Evolutionary conservation across 2,113 vertebrate genomes (phyloP).

Genomic region (Acanthisitta chloris): DNA sequence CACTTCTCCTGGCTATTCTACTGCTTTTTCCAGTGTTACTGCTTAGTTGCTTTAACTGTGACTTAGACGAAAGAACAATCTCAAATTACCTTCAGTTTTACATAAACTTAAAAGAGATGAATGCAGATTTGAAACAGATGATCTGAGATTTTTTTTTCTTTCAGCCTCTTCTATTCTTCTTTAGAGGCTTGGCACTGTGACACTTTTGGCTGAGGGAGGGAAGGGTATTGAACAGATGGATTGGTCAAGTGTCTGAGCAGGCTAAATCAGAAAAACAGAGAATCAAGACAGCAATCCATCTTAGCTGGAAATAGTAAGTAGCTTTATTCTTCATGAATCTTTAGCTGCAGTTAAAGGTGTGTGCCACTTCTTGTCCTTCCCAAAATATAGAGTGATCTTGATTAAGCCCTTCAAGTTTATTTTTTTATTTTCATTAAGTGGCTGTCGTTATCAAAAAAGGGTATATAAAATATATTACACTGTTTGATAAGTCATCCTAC

Average conservation of each 20-base stretch:
- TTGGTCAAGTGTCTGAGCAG: constrained; percentile 4
- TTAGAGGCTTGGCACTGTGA: not conserved
- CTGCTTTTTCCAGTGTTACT: not conserved
- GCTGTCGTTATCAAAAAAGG: not conserved
- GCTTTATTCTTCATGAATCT: not conserved
- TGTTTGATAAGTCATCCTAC: not conserved
- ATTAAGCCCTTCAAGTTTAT: not conserved
- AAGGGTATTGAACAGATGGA: constrained; percentile 9
- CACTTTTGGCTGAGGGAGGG: not conserved
- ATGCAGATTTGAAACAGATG: constrained; percentile 31
- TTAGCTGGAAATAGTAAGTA: not conserved
- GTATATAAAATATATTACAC: not conserved
- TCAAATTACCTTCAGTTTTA: constrained; percentile 47
- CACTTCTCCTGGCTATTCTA: not conserved
- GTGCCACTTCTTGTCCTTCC: not conserved
- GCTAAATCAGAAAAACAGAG: constrained; percentile 36
- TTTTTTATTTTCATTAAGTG: not conserved
- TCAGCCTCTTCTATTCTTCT: not conserved
- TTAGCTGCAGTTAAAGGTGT: not conserved
- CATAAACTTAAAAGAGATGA: constrained; percentile 33
- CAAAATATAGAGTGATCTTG: not conserved
- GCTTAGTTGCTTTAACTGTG: not conserved
- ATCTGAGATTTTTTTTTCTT: not conserved
- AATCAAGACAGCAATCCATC: not conserved
- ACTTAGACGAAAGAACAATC: not conserved